Base-by-base conservation (phyloP, 2,797 vertebrate species). In the Tamandua tetradactyla region DNA sequence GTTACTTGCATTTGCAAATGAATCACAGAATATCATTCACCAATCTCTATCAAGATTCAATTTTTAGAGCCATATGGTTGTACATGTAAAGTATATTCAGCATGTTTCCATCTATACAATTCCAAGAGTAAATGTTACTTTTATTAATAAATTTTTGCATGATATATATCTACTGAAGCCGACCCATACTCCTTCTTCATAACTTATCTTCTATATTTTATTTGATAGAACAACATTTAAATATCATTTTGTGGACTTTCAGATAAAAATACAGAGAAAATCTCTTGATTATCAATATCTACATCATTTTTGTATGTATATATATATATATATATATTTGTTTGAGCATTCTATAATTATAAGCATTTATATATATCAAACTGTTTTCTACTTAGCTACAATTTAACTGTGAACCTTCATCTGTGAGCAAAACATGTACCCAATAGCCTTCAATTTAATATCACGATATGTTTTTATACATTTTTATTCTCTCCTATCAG, bases 1-100 rank as follows among this genome's bases (percentile, higher is more conserved):
- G 86, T 82, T 79, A 71, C 3, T 15, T 91, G 35, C 35, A 37
- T 81, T 96, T 86, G 49, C 57, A 82, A 88, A 93, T 79, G n/a
- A 90, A 27, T 25, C 57, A 75, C n/a, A 61, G 25, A 80, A 91
- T 78, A 66, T 55, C 9, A 84, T 82, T 95, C 42, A 64, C 37
- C 32, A 42, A n/a, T 69, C 30, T 92, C n/a, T 57, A 69, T 91
- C 37, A 61, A 82, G 30, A 90, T 79, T 1, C 7, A 55, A 23
- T 86, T 84, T 95, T 94, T 20, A 94, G 68, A 94, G 23, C 6
- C 79, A 42, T 37, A 15, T 25, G 14, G 18, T 64, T 95, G 37
- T 88, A 35, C 7, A 37, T 23, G 47, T 59, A 13, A 72, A 72
- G 5, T 55, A 30, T 40, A 57, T 7, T 0, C 23, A 87, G 20